These are phyloP conservation scores for Celastrina argiolus DNA, from an alignment of 2,888 invertebrate species.

Conservation along the genomic window DNA sequence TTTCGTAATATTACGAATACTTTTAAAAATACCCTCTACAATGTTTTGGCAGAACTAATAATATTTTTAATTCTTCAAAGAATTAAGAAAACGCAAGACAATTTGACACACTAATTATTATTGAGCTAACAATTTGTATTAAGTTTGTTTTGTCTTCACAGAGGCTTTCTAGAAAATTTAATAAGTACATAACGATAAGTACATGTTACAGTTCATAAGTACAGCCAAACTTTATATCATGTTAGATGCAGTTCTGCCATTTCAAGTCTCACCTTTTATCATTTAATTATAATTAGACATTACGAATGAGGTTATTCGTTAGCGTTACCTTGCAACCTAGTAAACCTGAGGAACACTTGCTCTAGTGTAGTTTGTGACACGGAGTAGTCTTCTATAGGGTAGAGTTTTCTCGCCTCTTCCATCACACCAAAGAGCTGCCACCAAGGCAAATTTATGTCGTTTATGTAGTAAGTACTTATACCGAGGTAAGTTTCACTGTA, in stretches of 20 bases:
- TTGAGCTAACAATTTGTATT: no score
- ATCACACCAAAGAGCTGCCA: conserved; percentile 82
- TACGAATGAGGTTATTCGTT: conserved; percentile 27
- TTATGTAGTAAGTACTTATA: conserved; percentile 83
- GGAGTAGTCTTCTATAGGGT: conserved; percentile 86
- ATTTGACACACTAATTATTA: no score
- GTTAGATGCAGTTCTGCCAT: no score
- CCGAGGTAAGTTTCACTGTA: conserved; percentile 83
- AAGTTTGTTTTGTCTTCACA: no score
- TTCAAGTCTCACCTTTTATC: no score
- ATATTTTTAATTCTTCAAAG: no score
- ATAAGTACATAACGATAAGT: no score
- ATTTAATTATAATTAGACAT: neutral
- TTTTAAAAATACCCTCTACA: neutral
- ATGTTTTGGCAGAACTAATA: neutral
- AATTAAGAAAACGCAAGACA: no score
- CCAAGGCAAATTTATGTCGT: conserved; percentile 78
- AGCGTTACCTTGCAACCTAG: conserved; percentile 50
- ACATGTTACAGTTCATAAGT: no score
- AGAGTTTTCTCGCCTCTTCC: conserved; percentile 76
- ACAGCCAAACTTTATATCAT: no score
- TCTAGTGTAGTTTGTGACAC: conserved; percentile 89
- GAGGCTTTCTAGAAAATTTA: no score
- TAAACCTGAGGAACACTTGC: conserved; percentile 84
- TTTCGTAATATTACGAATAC: no score